A percentile compares a stretch with the other conserved stretches of the same genome.
phyloP scores from a whole-genome alignment of 37 sponge, comb jelly and placozoan species.

The Eunapius fragilis region DNA sequence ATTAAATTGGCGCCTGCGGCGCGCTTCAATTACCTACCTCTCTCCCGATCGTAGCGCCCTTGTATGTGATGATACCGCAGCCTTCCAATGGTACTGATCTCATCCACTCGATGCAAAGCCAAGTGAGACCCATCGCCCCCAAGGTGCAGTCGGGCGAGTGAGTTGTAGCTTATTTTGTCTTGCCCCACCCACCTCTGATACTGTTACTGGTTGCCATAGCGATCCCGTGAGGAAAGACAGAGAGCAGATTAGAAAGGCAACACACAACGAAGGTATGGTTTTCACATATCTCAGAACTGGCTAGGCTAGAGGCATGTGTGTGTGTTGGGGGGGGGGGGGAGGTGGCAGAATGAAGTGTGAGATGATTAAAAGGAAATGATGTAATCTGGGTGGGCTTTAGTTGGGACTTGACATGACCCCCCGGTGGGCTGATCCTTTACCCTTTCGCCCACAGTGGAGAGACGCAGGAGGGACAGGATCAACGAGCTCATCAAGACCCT shows the following conservation, averaged over 20 bases:
- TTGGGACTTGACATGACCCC: too few relatives aligned
- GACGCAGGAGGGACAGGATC: slow-evolving; percentile 88
- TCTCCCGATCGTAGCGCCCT: slow-evolving; percentile 45
- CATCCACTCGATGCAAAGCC: slow-evolving; percentile 66
- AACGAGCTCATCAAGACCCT: slow-evolving; percentile 87
- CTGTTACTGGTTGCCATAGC: background rate
- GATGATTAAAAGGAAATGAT: background rate
- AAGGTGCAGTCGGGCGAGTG: slow-evolving; percentile 24
- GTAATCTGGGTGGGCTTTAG: too few relatives aligned
- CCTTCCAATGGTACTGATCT: slow-evolving; percentile 64
- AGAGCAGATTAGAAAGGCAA: slow-evolving; percentile 72
- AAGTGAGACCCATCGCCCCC: slow-evolving; percentile 61
- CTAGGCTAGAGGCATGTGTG: background rate
- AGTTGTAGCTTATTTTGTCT: background rate
- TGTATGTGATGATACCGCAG: slow-evolving; percentile 80
- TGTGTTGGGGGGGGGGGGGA: background rate
- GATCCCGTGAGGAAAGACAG: slow-evolving; percentile 21
- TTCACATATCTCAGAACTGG: background rate
- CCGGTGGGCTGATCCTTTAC: background rate
- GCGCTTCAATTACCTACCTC: too few relatives aligned
- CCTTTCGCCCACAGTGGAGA: slow-evolving; percentile 64
- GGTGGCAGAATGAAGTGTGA: background rate
- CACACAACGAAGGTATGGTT: slow-evolving; percentile 79
- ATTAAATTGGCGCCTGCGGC: background rate
- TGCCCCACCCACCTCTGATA: background rate